Percentiles rank a stretch among this genome's conserved stretches.
Evolutionary conservation across 1,140 invertebrate species (phyloP).

Genomic region (Pseudomyrmex sp.): DNA sequence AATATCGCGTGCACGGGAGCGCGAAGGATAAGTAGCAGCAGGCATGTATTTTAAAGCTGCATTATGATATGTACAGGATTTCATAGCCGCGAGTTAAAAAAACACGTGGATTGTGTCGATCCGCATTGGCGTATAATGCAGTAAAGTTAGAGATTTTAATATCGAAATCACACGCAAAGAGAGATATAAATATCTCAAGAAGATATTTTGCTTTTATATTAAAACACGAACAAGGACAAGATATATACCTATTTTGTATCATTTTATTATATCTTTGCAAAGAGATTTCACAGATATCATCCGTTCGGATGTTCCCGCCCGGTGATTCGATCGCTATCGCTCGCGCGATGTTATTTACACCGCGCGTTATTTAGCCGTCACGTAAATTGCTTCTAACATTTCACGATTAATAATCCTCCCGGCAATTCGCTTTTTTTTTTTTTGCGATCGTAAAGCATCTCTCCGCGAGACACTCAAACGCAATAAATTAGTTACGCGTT

Average conservation of each 20-base stretch:
- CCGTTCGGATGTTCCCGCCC: not conserved
- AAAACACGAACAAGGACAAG: not conserved
- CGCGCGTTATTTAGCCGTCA: not conserved
- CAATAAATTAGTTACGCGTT: constrained; percentile 13
- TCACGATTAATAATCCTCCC: not conserved
- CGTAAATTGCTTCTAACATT: constrained; percentile 1
- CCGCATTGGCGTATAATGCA: constrained; percentile 11
- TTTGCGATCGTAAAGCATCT: not conserved
- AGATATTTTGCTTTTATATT: no score
- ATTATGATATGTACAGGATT: not conserved
- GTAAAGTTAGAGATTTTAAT: no score
- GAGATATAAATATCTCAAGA: no score
- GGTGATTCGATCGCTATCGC: constrained; percentile 9
- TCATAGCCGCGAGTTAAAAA: not conserved
- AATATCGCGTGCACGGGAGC: constrained; percentile 9
- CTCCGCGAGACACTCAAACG: not conserved
- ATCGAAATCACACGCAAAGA: no score
- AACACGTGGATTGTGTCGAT: not conserved
- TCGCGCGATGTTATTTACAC: constrained; percentile 8
- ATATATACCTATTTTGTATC: not conserved
- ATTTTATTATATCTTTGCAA: not conserved
- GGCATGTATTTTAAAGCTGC: not conserved
- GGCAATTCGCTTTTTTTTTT: not conserved
- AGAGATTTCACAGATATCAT: not conserved
- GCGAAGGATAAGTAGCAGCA: not conserved